Conservation (phyloP, 2,888 invertebrate genomes). For the Anaspis maculata region DNA sequence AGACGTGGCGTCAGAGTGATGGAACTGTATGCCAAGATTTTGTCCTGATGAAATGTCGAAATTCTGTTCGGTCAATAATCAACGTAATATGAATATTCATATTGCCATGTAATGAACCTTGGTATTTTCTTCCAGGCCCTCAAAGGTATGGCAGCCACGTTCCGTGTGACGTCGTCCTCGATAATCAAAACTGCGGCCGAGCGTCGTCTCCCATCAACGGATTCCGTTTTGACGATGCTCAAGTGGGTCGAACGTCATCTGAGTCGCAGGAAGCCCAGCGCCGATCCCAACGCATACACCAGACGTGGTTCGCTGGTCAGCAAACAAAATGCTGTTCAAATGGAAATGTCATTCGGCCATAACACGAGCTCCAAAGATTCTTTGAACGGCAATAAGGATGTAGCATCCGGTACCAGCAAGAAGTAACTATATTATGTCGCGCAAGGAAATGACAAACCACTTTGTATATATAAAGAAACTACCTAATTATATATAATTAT, state of each 20-base stretch:
- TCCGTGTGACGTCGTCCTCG: conserved; percentile 77
- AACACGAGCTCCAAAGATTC: too few species aligned
- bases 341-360: conserved; percentile 45
- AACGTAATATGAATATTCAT: too few species aligned
- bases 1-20: too few species aligned
- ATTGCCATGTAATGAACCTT: not conserved
- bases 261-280: conserved; percentile 63
- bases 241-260: conserved; percentile 86
- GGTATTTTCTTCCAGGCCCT: conserved; percentile 53
- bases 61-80: too few species aligned
- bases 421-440: too few species aligned
- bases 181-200: conserved; percentile 83
- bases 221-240: conserved; percentile 81
- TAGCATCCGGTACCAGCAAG: too few species aligned
- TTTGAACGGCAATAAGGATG: too few species aligned
- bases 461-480: too few species aligned
- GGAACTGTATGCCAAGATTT: too few species aligned
- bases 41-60: not conserved
- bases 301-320: conserved; percentile 61
- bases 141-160: conserved; percentile 89
- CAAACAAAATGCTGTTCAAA: conserved; percentile 54
- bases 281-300: conserved; percentile 36
- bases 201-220: conserved; percentile 77
- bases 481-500: too few species aligned
- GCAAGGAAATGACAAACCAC: too few species aligned